Evolutionary conservation across 2,888 invertebrate species (phyloP), one percentile per base, ranked within the genome.

Genomic region (Agrypnus murinus): DNA sequence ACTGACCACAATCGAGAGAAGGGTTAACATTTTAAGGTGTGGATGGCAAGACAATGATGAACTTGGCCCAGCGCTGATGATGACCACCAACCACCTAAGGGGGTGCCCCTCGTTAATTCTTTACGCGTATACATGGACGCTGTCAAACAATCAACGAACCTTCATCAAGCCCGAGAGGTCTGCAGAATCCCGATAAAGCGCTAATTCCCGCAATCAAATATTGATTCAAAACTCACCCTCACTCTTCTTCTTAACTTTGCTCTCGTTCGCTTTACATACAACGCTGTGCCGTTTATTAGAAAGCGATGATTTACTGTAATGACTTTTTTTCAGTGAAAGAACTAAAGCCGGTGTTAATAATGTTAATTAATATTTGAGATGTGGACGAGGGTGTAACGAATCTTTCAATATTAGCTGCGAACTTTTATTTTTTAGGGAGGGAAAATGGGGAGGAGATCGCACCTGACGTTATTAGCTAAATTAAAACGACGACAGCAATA

Each of bases 221-320:
- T 86, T 86, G 86, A 86, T 86, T 86, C 85, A 86, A 86, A 86
- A 86, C 82, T 84, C 84, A 79, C 84, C 83, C 85, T 85, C 82
- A 84, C 78, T 81, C 81, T 83, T 84, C 85, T 85, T 84, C 25
- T 25, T 25, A n/a, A n/a, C n/a, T 83, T 83, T 82, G 82, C 81
- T 82, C n/a, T 81, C 82, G 79, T 81, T 81, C 83, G 83, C 82
- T 84, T 86, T 86, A 86, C 86, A 86, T 85, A 81, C 82, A 83
- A 81, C 84, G 82, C 83, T 84, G 83, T 87, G n/a, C n/a, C n/a
- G n/a, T n/a, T n/a, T 88, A 88, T 88, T 88, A 87, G 87, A 87
- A 87, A 78, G 86, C 86, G 87, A 87, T 88, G 88, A 88, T 88
- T 88, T 88, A 88, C 88, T 87, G 87, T 88, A 88, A 88, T 88